Evolutionary conservation across 2,888 invertebrate species (phyloP).

Genomic region (Leptopilina syphax): DNA sequence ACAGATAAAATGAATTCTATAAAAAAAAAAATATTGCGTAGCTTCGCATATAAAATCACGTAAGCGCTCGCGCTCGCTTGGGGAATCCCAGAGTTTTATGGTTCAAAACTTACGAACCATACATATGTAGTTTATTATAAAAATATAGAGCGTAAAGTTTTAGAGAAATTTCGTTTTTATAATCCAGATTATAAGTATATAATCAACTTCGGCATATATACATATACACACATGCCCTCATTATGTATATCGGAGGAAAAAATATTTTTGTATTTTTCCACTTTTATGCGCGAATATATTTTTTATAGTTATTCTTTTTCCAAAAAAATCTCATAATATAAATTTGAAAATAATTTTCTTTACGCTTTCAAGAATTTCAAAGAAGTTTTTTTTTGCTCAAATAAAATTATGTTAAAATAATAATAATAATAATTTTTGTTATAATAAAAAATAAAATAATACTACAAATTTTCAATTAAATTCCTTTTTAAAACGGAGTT

Average conservation of each 20-base stretch:
- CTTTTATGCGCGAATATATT: slow-evolving; percentile 8
- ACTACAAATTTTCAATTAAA: too few species aligned
- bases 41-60: slow-evolving; percentile 2
- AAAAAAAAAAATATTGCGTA: neutral
- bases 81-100: slow-evolving; percentile 10
- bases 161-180: slow-evolving; percentile 19
- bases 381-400: too few species aligned
- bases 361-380: too few species aligned
- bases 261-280: neutral
- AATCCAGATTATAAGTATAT: slow-evolving; percentile 11
- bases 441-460: too few species aligned
- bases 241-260: too few species aligned
- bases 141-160: neutral
- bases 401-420: too few species aligned
- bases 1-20: neutral
- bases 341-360: too few species aligned
- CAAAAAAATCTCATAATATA: too few species aligned
- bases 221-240: neutral
- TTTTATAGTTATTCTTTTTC: too few species aligned
- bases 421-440: too few species aligned
- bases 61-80: neutral
- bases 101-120: neutral
- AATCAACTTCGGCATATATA: neutral
- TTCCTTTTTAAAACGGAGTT: too few species aligned
- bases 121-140: neutral